Evolutionary conservation across 2,888 invertebrate genomes (phyloP).

Genomic region (Venustoraphidia nigricollis): DNA sequence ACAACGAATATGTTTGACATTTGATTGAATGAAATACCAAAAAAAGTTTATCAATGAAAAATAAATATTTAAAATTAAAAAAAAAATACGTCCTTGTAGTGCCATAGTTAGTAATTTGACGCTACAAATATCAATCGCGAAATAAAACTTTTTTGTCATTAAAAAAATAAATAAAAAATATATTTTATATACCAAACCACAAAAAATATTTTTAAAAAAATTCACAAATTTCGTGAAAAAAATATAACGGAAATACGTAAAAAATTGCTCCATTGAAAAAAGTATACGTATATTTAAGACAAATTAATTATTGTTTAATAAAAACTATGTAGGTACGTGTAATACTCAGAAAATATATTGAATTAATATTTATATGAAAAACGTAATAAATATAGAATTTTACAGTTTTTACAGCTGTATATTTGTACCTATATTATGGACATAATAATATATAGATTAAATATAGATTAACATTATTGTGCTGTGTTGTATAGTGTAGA

Average conservation of each 20-base stretch:
- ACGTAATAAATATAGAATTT: constrained; percentile 13
- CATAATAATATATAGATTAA: constrained; percentile 27
- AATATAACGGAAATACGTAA: constrained; percentile 10
- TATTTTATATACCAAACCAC: too few species aligned
- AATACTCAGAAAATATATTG: constrained; percentile 1
- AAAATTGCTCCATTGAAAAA: constrained; percentile 9
- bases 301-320: neutral
- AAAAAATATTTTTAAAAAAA: too few species aligned
- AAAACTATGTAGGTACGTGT: constrained; percentile 1
- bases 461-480: constrained; percentile 34
- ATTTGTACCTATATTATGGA: constrained; percentile 29
- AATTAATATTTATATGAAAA: constrained; percentile 2
- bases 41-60: too few species aligned
- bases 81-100: too few species aligned
- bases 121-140: constrained; percentile 17
- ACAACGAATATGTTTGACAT: too few species aligned
- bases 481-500: constrained; percentile 28
- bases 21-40: too few species aligned
- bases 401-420: constrained; percentile 23
- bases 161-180: constrained; percentile 30
- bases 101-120: constrained; percentile 3
- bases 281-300: constrained; percentile 18
- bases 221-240: neutral
- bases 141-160: constrained; percentile 38
- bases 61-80: too few species aligned